Percentiles rank a stretch among this genome's conserved stretches.
Evolutionary conservation across 2,888 invertebrate species (phyloP).

Genomic region (Stictocephala bisonia): DNA sequence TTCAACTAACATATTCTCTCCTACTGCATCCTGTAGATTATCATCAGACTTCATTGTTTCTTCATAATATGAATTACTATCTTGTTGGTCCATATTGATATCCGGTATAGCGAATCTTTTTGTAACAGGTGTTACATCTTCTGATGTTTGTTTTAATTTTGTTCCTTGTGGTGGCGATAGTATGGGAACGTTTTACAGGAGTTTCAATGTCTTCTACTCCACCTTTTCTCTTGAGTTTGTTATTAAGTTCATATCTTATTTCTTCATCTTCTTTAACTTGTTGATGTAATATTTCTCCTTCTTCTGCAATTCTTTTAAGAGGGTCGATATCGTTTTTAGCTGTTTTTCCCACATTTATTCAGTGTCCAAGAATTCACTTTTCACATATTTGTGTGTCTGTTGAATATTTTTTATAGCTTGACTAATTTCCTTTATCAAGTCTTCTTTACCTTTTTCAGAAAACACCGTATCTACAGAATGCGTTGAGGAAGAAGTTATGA

Average conservation of each 20-base stretch:
- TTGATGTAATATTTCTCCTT: background rate
- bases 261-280: background rate
- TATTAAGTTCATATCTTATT: background rate
- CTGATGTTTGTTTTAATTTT: background rate
- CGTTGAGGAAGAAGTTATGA: no score
- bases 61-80: background rate
- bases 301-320: background rate
- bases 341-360: conserved; percentile 12
- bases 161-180: background rate
- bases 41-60: background rate
- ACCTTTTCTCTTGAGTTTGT: background rate
- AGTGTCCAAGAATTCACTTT: background rate
- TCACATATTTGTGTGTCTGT: conserved; percentile 5
- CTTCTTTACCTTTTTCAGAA: conserved; percentile 7
- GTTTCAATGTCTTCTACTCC: background rate
- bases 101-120: background rate
- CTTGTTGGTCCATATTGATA: background rate
- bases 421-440: background rate
- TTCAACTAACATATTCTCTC: background rate
- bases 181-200: background rate
- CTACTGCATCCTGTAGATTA: no score
- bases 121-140: no score
- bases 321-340: conserved; percentile 20
- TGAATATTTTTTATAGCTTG: conserved; percentile 10
- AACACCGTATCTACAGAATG: no score